Conservation (phyloP, 2,888 invertebrate species). For the Apantesis nais region DNA sequence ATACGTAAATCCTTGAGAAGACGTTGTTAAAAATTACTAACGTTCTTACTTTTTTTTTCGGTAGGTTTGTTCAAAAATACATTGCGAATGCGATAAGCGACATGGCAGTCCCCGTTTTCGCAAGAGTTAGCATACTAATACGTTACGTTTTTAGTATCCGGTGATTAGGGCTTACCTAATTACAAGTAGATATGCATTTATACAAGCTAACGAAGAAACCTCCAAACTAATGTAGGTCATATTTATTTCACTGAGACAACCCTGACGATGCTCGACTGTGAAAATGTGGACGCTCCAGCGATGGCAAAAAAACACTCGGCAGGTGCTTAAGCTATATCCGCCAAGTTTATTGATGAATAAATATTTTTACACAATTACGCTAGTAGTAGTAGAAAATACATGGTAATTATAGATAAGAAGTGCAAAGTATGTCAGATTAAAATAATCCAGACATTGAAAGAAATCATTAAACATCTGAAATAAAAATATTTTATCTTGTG, state of each 20-base stretch:
- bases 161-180: conserved; percentile 38
- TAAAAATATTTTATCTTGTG: conserved; percentile 28
- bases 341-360: conserved; percentile 53
- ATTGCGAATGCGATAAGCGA: conserved; percentile 72
- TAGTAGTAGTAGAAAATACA: neutral
- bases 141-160: conserved; percentile 31
- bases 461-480: conserved; percentile 20
- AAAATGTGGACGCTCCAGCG: conserved; percentile 34
- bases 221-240: conserved; percentile 10
- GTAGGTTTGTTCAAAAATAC: conserved; percentile 52
- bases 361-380: conserved; percentile 2
- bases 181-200: conserved; percentile 24
- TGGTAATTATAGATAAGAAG: neutral
- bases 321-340: conserved; percentile 45
- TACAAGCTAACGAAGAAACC: conserved; percentile 9
- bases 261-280: conserved; percentile 18
- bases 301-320: conserved; percentile 36
- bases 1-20: neutral
- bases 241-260: conserved; percentile 19
- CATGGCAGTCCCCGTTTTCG: conserved; percentile 65
- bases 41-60: conserved; percentile 22
- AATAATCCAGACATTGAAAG: neutral
- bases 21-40: conserved; percentile 14
- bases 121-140: conserved; percentile 54
- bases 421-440: neutral